Conservation (phyloP, 2,113 vertebrate species). For the Psilopsiagon aymara region DNA sequence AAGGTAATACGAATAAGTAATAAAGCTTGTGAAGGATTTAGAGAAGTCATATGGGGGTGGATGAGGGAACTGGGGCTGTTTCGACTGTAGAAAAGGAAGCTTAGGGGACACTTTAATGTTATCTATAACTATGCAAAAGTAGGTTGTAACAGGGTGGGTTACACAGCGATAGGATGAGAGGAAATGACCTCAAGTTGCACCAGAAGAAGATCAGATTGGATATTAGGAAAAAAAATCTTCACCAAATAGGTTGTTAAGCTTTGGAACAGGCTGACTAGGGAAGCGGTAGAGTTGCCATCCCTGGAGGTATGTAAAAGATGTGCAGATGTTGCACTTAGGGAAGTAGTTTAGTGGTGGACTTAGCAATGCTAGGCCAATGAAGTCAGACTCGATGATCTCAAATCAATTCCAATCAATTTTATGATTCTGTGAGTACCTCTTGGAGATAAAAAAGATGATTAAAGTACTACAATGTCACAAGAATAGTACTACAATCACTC, state of each 20-base stretch:
- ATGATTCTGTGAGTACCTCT: neutral
- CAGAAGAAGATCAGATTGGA: neutral
- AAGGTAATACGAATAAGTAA: neutral
- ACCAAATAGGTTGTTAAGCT: accelerated
- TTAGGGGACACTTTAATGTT: accelerated
- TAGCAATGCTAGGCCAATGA: accelerated
- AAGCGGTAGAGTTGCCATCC: neutral
- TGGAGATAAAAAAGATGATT: neutral
- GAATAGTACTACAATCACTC: neutral
- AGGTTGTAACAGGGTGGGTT: neutral
- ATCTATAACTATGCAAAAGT: neutral
- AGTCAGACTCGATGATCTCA: neutral
- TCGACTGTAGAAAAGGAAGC: neutral
- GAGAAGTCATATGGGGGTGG: accelerated
- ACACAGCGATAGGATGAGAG: neutral
- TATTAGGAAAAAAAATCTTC: neutral
- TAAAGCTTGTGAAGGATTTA: neutral
- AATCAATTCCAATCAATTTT: neutral
- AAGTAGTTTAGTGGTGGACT: neutral
- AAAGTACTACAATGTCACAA: neutral
- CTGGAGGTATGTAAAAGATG: accelerated
- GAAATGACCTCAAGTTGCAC: neutral
- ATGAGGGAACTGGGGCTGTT: neutral
- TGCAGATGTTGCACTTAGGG: accelerated
- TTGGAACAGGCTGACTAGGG: neutral